Evolutionary conservation across 2,113 vertebrate genomes (phyloP), one percentile per base, ranked within the genome.

Genomic region (Okapia johnstoni): DNA sequence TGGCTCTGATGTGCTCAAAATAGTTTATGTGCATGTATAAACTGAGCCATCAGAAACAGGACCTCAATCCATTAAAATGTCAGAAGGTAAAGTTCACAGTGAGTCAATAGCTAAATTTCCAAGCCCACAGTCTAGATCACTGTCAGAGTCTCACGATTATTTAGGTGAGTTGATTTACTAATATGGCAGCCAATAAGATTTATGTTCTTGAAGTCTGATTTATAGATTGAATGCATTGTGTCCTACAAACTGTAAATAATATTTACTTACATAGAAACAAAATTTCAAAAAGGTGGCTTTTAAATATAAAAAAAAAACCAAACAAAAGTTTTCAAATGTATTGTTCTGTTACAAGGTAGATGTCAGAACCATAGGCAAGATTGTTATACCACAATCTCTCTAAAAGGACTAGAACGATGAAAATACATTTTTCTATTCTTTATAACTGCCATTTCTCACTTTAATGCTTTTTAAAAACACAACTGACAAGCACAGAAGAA

Each of bases 151-250:
- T 95, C 95, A 83, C 60, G 54, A 98, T 98, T 98, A 98, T 98
- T 98, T 98, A 98, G 98, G 97, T 97, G 98, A 98, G 81, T 54
- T 98, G 98, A 98, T 98, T 98, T 98, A 98, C 93, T 98, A 98
- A 98, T 96, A 96, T 55, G 70, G 58, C 96, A 98, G 61, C 91
- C 93, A 97, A 97, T 5, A 85, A 97, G 96, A 98, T 98, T 96
- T 99, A 97, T 98, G 93, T 96, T 97, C 79, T 93, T 46, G 36
- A 48, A 97, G 40, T 77, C 88, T 98, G 97, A 98, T 98, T 97
- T 98, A 97, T 96, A 96, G n/a, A 97, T 95, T 79, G 52, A 95
- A 96, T 97, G 98, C 92, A 92, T 88, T 88, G 87, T 97, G 83
- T 98, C 92, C 88, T 89, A 92, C 58, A 0, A 3, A 79, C 73